Evolutionary conservation across 2,797 vertebrate genomes (phyloP), one percentile per base, ranked within the genome.

Genomic region (Myotis daubentonii): DNA sequence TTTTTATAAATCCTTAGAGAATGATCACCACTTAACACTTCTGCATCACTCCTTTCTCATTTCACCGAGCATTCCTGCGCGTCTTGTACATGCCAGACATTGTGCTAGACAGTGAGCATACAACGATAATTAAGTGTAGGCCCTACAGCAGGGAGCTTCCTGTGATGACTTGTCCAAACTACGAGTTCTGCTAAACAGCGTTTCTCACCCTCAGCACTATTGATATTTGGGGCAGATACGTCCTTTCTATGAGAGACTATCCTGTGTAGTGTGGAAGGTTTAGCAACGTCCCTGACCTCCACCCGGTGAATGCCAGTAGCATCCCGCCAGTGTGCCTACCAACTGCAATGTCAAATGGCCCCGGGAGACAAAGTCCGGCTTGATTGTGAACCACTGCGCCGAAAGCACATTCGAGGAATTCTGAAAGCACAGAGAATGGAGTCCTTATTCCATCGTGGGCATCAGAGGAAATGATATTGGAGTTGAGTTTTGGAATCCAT

Each of bases 1-100:
- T 51, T 94, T 91, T 68, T 19, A 49, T 87, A 79, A 79, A 41
- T 75, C 47, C 65, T 89, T 51, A 17, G n/a, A 86, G 44, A 94
- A 44, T 81, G 13, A 47, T 84, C 68, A 62, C 49, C 62, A 70
- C 1, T 9, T 47, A 76, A 28, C 62, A 80, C 5, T 57, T 83
- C 7, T 62, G 8, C 36, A 49, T 51, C 47, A 3, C 4, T 28
- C 7, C 36, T 82, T 91, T 82, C 19, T 87, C 74, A 60, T 62
- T 74, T 60, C 55, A 80, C 84, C 60, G 20, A 83, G 51, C 22
- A 47, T 66, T 71, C 55, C 33, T 76, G 79, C 71, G 23, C 38
- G 66, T 76, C 20, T 74, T 60, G 10, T 33, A 38, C 16, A 60
- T 76, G 47, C 16, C 74, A 74, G 72, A 28, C 15, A 53, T 20